Percentiles rank a stretch among this genome's conserved stretches.
Evolutionary conservation across 2,888 invertebrate species (phyloP).

Genomic region (Drosophila anomalipes): DNA sequence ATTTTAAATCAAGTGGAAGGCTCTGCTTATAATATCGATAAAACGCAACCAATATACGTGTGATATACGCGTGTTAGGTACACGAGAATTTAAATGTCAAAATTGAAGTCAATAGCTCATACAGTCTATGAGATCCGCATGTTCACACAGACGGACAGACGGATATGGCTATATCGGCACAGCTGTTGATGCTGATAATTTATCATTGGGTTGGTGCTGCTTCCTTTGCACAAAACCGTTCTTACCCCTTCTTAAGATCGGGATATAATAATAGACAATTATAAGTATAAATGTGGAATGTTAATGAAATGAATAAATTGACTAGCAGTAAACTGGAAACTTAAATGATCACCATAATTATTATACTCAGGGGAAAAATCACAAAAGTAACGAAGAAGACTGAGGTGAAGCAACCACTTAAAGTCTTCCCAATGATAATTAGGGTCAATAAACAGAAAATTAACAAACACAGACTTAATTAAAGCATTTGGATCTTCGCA

Average conservation of each 20-base stretch:
- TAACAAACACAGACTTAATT: slow-evolving; percentile 39
- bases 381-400: neutral
- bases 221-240: too few relatives aligned
- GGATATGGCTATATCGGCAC: neutral
- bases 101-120: neutral
- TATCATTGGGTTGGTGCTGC: neutral
- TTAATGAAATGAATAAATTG: slow-evolving; percentile 1
- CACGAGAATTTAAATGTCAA: neutral
- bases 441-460: slow-evolving; percentile 34
- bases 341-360: neutral
- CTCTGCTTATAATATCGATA: neutral
- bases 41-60: neutral
- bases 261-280: neutral
- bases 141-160: neutral
- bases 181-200: neutral
- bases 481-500: slow-evolving; percentile 40
- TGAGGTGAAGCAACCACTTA: neutral
- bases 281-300: neutral
- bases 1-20: neutral
- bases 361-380: neutral
- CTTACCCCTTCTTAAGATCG: neutral
- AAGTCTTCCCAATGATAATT: slow-evolving; percentile 18
- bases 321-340: neutral
- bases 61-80: neutral
- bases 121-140: neutral